phyloP scores from a whole-genome alignment of 2,888 invertebrate species.

The Amiota mariae region DNA sequence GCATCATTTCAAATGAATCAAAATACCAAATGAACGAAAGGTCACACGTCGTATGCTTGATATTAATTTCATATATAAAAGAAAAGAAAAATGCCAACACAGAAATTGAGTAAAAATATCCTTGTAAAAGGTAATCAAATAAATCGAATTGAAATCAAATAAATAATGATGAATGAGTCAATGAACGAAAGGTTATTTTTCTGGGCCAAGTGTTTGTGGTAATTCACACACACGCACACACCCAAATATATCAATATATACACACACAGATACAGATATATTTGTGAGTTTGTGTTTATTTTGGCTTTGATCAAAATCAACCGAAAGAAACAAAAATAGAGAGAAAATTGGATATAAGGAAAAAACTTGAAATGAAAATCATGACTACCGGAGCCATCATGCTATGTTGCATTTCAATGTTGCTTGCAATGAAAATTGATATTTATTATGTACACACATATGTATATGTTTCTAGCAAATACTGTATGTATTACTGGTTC shows the following conservation, averaged over 20 bases:
- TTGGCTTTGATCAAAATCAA: background rate
- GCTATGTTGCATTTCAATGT: background rate
- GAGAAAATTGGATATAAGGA: background rate
- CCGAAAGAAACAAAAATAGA: background rate
- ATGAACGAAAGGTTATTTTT: no score
- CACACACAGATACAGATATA: background rate
- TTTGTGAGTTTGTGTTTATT: background rate
- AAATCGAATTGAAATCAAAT: no score
- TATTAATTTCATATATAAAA: constrained; percentile 1
- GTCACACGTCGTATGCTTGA: background rate
- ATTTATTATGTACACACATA: background rate
- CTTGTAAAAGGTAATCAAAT: no score
- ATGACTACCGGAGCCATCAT: no score
- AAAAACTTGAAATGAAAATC: no score
- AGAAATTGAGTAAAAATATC: background rate
- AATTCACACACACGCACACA: background rate
- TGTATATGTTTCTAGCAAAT: background rate
- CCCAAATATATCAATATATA: background rate
- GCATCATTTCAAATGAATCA: no score
- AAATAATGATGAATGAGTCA: no score
- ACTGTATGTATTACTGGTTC: background rate
- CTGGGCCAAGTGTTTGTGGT: no score
- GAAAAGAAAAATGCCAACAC: background rate
- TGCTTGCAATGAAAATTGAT: constrained; percentile 16
- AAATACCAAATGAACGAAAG: background rate